Percentiles rank a stretch among this genome's conserved stretches.
Conservation (phyloP, 2,113 vertebrate genomes). For the Chloroceryle aenea region DNA sequence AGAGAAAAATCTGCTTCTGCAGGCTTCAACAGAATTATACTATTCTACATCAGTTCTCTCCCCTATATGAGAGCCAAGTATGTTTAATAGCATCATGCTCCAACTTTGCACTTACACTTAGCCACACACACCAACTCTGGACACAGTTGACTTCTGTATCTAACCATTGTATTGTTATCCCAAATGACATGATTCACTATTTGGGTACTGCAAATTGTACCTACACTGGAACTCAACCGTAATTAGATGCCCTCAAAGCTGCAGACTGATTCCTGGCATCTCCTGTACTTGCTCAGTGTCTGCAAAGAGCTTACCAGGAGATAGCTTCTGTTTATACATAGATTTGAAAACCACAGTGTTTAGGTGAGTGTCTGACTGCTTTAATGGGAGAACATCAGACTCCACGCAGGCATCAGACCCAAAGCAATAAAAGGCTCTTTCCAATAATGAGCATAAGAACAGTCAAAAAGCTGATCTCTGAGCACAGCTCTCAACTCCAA, state of each 20-base stretch:
- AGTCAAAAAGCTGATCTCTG: neutral
- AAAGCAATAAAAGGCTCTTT: neutral
- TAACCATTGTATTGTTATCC: neutral
- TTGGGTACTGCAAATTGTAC: neutral
- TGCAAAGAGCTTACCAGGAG: neutral
- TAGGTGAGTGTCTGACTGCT: neutral
- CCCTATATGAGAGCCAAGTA: rapidly evolving
- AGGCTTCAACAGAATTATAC: neutral
- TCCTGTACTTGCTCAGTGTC: neutral
- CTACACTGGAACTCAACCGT: neutral
- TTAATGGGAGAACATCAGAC: neutral
- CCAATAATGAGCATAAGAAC: neutral
- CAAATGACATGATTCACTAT: neutral
- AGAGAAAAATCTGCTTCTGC: neutral
- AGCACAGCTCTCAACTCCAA: neutral
- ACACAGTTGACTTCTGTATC: neutral
- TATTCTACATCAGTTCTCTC: neutral
- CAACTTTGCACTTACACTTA: neutral
- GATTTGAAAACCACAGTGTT: neutral
- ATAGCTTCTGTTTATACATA: neutral
- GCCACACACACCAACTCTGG: neutral
- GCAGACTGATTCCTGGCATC: neutral
- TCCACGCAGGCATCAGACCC: neutral
- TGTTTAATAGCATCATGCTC: neutral
- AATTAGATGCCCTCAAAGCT: neutral